Conservation (phyloP, 2,888 invertebrate species). For the Lucinisca nassula region DNA sequence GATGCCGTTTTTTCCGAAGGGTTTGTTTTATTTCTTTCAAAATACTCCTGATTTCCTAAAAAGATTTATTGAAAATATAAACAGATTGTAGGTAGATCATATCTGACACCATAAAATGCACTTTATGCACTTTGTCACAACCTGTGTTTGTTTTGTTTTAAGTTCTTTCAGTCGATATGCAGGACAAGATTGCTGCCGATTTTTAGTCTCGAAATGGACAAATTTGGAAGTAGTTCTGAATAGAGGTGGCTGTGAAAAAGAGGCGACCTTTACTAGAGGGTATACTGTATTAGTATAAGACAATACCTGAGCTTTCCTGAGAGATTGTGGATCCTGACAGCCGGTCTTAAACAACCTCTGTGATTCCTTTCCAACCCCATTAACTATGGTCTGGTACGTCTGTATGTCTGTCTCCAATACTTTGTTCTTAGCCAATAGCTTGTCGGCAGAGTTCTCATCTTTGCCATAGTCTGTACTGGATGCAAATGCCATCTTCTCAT, state of each 20-base stretch:
- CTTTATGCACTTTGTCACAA: no score
- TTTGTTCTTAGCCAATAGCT: conserved; percentile 98
- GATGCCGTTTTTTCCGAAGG: no score
- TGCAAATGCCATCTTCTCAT: conserved; percentile 97
- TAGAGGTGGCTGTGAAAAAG: no score
- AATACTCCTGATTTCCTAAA: no score
- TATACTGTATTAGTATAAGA: neutral
- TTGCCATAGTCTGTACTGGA: conserved; percentile 96
- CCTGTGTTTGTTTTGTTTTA: no score
- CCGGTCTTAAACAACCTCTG: conserved; percentile 90
- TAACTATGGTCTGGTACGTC: conserved; percentile 85
- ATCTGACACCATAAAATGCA: no score
- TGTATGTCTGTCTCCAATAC: conserved; percentile 90
- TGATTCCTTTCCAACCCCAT: conserved; percentile 84
- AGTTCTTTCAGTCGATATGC: no score
- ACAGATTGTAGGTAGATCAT: no score
- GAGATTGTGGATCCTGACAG: conserved; percentile 92
- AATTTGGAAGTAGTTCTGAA: neutral
- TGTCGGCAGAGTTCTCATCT: conserved; percentile 97
- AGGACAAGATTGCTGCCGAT: no score
- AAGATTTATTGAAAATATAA: no score
- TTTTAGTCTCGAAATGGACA: no score
- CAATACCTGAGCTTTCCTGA: conserved; percentile 85
- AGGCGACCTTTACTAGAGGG: neutral
- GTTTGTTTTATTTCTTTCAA: no score